These are phyloP conservation scores for Agrilus planipennis DNA, from an alignment of 1,140 invertebrate species.

Conservation along the genomic window DNA sequence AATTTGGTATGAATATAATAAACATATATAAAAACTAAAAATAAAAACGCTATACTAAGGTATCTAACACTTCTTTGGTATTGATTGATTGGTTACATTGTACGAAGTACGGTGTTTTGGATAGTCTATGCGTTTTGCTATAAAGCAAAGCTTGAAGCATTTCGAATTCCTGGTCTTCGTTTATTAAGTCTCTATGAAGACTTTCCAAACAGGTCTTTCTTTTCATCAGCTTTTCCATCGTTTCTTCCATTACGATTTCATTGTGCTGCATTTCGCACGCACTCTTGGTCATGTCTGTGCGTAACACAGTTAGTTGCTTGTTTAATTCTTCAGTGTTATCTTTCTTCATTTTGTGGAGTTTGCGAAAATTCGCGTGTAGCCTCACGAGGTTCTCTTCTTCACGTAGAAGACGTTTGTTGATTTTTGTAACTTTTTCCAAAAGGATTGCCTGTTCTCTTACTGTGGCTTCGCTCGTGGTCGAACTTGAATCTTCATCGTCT, in stretches of 20 bases:
- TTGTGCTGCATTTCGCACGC: conserved; percentile 51
- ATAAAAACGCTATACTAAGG: no score
- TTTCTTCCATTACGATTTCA: conserved; percentile 46
- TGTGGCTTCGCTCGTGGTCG: conserved; percentile 26
- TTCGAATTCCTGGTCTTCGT: conserved; percentile 44
- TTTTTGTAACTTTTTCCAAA: conserved; percentile 54
- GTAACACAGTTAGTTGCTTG: conserved; percentile 37
- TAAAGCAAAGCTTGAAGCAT: conserved; percentile 32
- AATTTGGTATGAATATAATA: conserved; percentile 11
- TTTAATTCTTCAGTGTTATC: conserved; percentile 41
- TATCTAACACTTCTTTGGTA: conserved; percentile 36
- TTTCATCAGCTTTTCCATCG: conserved; percentile 47
- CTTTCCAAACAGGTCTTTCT: conserved; percentile 49
- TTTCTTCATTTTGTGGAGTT: conserved; percentile 48
- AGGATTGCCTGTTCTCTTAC: conserved; percentile 48
- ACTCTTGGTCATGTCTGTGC: conserved; percentile 43
- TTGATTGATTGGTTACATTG: conserved; percentile 19
- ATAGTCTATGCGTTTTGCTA: conserved; percentile 16
- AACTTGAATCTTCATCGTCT: conserved; percentile 34
- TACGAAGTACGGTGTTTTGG: conserved; percentile 13
- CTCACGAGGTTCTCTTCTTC: conserved; percentile 56
- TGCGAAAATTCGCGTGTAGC: conserved; percentile 50
- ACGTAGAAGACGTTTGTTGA: conserved; percentile 57
- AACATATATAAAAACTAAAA: conserved; percentile 19
- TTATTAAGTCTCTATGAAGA: conserved; percentile 49